phyloP scores from a whole-genome alignment of 2,797 vertebrate genomes.

The Pipistrellus kuhlii region DNA sequence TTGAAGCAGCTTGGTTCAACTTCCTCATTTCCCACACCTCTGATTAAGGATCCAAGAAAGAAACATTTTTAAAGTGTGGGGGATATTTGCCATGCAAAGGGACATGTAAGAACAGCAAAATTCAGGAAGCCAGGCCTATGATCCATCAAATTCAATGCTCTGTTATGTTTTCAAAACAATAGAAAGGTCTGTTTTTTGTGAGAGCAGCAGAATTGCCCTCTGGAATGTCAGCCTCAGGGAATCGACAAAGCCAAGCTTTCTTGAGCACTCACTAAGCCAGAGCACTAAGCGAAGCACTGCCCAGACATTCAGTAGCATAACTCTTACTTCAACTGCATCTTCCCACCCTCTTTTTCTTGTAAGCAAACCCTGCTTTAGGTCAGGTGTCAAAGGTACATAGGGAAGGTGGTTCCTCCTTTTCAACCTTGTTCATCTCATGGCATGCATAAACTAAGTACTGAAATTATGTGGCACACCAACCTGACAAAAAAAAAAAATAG shows the following conservation, averaged over 20 bases:
- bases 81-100: slow-evolving; percentile 34
- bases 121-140: slow-evolving; percentile 30
- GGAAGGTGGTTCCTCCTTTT: neutral
- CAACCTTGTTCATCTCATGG: neutral
- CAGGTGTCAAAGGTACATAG: neutral
- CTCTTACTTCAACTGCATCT: neutral
- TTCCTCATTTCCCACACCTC: neutral
- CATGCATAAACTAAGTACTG: neutral
- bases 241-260: slow-evolving; percentile 44
- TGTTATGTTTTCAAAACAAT: slow-evolving; percentile 65
- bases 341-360: neutral
- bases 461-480: neutral
- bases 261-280: neutral
- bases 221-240: slow-evolving; percentile 35
- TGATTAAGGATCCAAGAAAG: neutral
- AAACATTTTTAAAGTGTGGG: neutral
- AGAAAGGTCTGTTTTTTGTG: slow-evolving; percentile 55
- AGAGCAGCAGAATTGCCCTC: slow-evolving; percentile 44
- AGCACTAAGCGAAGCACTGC: slow-evolving; percentile 18
- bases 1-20: neutral
- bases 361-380: slow-evolving; percentile 34
- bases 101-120: slow-evolving; percentile 35
- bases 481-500: too few relatives aligned
- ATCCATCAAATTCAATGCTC: slow-evolving; percentile 49
- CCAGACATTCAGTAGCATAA: neutral